phyloP scores from a whole-genome alignment of 2,113 vertebrate genomes.

The Planiliza haematocheilus region DNA sequence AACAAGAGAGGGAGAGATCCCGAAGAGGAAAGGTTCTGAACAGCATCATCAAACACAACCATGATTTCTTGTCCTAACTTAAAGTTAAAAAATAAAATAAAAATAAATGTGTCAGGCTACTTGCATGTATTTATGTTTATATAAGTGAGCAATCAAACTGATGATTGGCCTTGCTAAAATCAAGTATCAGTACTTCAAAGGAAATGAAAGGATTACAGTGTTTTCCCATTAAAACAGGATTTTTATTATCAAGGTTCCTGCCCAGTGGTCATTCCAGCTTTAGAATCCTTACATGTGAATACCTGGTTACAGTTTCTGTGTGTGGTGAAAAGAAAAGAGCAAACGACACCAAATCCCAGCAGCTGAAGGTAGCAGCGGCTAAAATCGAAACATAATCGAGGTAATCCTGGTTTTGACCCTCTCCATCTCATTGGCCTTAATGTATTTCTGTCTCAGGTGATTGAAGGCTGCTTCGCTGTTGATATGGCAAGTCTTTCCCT shows the following conservation, averaged over 20 bases:
- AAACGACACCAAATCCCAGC: constrained; percentile 40
- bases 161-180: too few relatives aligned
- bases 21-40: too few relatives aligned
- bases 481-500: constrained; percentile 23
- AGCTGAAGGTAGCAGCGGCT: constrained; percentile 51
- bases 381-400: constrained; percentile 66
- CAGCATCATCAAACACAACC: too few relatives aligned
- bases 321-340: neutral
- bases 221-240: constrained; percentile 1
- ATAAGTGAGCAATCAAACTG: too few relatives aligned
- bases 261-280: neutral
- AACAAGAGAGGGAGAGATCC: too few relatives aligned
- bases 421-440: constrained; percentile 49
- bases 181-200: too few relatives aligned
- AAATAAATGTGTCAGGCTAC: too few relatives aligned
- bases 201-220: too few relatives aligned
- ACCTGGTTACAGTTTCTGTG: neutral
- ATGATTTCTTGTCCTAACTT: too few relatives aligned
- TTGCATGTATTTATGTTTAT: too few relatives aligned
- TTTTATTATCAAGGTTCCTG: constrained; percentile 16
- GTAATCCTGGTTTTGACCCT: constrained; percentile 64
- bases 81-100: too few relatives aligned
- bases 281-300: constrained; percentile 9
- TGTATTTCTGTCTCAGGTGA: constrained; percentile 74
- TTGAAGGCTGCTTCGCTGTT: constrained; percentile 51